These are phyloP conservation scores for Saxidomus purpurata DNA, from an alignment of 1,140 invertebrate species.

Conservation along the genomic window DNA sequence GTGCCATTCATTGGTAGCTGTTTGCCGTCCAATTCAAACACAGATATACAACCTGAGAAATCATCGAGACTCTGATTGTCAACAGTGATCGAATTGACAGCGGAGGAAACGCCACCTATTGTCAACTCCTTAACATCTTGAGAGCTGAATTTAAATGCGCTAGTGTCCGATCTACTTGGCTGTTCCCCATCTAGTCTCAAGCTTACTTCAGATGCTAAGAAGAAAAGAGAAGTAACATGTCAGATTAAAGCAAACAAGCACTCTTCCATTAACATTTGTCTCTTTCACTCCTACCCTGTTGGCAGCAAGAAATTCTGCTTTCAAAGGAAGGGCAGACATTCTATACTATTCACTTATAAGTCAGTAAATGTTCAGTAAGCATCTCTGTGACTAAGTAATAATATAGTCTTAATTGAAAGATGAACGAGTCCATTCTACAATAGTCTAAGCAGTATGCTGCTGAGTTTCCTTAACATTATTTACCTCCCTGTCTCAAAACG, in stretches of 20 bases:
- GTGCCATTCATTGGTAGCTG: constrained; percentile 95
- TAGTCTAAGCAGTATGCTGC: no score
- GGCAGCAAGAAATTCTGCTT: no score
- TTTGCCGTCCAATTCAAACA: constrained; percentile 96
- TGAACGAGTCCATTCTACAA: no score
- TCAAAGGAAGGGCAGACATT: no score
- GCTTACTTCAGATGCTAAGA: background rate
- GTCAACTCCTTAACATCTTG: constrained; percentile 72
- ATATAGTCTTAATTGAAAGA: no score
- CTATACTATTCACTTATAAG: no score
- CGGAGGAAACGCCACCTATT: constrained; percentile 68
- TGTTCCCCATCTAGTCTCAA: constrained; percentile 9
- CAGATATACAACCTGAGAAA: constrained; percentile 96
- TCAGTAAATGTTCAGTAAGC: no score
- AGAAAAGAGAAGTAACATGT: background rate
- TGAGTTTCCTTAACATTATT: no score
- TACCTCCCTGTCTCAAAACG: no score
- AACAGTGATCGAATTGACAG: constrained; percentile 37
- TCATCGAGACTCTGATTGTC: constrained; percentile 76
- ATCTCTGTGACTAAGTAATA: no score
- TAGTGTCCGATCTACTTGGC: background rate
- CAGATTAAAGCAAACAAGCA: background rate
- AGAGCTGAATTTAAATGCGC: constrained; percentile 70
- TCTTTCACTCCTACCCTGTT: no score
- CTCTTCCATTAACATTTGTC: no score